Percentiles rank a stretch among this genome's conserved stretches.
phyloP scores from a whole-genome alignment of 1,140 invertebrate genomes.

The Danaus plexippus region DNA sequence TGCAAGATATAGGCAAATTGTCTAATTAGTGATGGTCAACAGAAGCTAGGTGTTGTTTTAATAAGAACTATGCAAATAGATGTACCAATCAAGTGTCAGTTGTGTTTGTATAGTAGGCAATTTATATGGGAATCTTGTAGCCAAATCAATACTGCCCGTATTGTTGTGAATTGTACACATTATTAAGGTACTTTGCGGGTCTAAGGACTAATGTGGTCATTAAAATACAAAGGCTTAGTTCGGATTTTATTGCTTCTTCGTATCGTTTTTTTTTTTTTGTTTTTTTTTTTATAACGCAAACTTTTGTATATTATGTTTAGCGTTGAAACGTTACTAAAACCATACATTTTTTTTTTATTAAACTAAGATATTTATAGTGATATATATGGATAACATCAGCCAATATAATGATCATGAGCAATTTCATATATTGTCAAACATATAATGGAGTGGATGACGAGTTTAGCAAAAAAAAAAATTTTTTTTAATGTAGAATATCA shows the following conservation, averaged over 20 bases:
- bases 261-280: constrained; percentile 5
- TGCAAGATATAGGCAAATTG: constrained; percentile 55
- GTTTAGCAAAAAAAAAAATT: too few species aligned
- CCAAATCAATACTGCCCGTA: constrained; percentile 16
- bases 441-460: too few species aligned
- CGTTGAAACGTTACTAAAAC: too few species aligned
- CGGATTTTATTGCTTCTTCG: not conserved
- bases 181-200: not conserved
- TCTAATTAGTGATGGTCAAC: constrained; percentile 52
- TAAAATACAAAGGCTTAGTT: constrained; percentile 23
- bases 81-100: too few species aligned
- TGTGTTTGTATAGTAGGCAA: constrained; percentile 13
- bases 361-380: too few species aligned
- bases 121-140: constrained; percentile 28
- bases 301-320: too few species aligned
- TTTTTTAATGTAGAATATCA: too few species aligned
- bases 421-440: too few species aligned
- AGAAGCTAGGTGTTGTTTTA: constrained; percentile 29
- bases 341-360: too few species aligned
- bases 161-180: not conserved
- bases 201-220: constrained; percentile 18
- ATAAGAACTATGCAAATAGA: constrained; percentile 51
- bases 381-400: too few species aligned
- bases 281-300: not conserved
- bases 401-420: too few species aligned